phyloP scores from a whole-genome alignment of 2,888 invertebrate genomes.

The Cyclophora albipunctata region DNA sequence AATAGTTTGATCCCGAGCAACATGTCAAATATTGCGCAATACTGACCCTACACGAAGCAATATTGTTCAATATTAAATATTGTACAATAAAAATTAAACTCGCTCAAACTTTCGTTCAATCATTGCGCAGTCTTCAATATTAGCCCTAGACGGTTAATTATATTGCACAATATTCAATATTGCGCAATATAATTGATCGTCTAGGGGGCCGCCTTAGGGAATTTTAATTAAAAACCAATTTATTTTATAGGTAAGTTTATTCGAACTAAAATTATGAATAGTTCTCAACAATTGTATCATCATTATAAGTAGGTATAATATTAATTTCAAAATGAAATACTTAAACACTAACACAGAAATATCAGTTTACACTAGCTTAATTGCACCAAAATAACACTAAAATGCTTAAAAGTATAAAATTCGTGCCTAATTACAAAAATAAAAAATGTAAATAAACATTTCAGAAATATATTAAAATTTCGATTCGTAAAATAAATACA shows the following conservation, averaged over 20 bases:
- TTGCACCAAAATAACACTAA: slow-evolving; percentile 61
- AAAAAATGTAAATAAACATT: slow-evolving; percentile 42
- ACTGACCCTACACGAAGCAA: too few relatives aligned
- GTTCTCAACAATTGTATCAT: slow-evolving; percentile 32
- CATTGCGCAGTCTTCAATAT: too few relatives aligned
- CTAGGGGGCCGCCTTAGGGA: too few relatives aligned
- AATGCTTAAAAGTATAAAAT: slow-evolving; percentile 55
- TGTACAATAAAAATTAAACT: too few relatives aligned
- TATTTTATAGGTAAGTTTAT: slow-evolving; percentile 47
- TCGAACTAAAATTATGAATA: slow-evolving; percentile 46
- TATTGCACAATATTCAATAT: too few relatives aligned
- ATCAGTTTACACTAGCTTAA: slow-evolving; percentile 39
- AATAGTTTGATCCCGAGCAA: too few relatives aligned
- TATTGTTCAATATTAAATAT: too few relatives aligned
- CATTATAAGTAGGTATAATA: slow-evolving; percentile 39
- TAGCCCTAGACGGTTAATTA: too few relatives aligned
- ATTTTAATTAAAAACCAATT: slow-evolving; percentile 31
- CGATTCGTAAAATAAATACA: slow-evolving; percentile 51
- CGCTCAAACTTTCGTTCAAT: too few relatives aligned
- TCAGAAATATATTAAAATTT: slow-evolving; percentile 47
- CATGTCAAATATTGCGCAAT: too few relatives aligned
- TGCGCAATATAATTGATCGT: too few relatives aligned
- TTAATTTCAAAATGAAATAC: slow-evolving; percentile 28
- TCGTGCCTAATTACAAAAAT: slow-evolving; percentile 22
- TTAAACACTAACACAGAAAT: slow-evolving; percentile 28